Evolutionary conservation across 2,888 invertebrate genomes (phyloP).

Genomic region (Sthenelais limicola): DNA sequence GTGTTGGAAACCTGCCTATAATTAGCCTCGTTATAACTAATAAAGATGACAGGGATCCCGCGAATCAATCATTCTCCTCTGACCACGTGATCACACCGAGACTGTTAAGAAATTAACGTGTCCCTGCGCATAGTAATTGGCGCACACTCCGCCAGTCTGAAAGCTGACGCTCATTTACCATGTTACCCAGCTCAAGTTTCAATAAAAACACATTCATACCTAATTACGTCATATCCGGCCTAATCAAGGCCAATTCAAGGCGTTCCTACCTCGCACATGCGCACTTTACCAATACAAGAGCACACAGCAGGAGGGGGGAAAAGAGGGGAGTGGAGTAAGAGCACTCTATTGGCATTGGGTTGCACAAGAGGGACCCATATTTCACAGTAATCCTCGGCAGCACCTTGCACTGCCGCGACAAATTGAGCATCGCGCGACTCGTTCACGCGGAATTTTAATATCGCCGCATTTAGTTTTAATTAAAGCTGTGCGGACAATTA

Average conservation of each 20-base stretch:
- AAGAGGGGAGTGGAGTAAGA: too few relatives aligned
- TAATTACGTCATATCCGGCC: conserved; percentile 8
- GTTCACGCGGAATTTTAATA: conserved; percentile 35
- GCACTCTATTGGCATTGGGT: too few relatives aligned
- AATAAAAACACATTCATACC: conserved; percentile 39
- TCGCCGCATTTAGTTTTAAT: conserved; percentile 40
- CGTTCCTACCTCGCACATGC: conserved; percentile 21
- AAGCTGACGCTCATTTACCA: too few relatives aligned
- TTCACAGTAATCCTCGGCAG: conserved; percentile 19
- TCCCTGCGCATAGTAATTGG: conserved; percentile 28
- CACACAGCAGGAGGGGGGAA: conserved; percentile 26
- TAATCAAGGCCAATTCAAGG: conserved; percentile 33
- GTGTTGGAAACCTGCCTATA: too few relatives aligned
- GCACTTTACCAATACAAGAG: conserved; percentile 6
- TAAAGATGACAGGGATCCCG: too few relatives aligned
- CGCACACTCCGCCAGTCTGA: too few relatives aligned
- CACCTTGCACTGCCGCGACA: conserved; percentile 9
- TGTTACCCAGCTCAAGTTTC: conserved; percentile 19
- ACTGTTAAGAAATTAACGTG: background rate
- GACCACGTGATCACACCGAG: too few relatives aligned
- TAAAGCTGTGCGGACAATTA: conserved; percentile 35
- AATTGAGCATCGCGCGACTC: conserved; percentile 31
- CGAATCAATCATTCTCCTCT: too few relatives aligned
- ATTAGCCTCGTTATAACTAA: too few relatives aligned
- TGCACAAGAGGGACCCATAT: too few relatives aligned